Percentiles rank a stretch among this genome's conserved stretches.
phyloP scores from a whole-genome alignment of 2,888 invertebrate species.

The Eupithecia subumbrata region DNA sequence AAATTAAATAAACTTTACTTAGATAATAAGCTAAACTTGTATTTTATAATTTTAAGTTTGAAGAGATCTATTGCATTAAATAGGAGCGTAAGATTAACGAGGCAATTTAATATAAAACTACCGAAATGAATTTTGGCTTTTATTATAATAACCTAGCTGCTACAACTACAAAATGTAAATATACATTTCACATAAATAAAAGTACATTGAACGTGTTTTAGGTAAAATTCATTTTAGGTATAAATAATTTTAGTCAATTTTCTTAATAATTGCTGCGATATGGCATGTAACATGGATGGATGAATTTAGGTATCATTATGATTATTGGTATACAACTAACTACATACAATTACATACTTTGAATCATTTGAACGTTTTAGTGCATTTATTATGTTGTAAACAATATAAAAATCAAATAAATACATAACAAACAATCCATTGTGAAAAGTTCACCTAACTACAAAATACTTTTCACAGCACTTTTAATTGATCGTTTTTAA shows the following conservation, averaged over 20 bases:
- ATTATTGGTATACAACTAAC: conserved; percentile 8
- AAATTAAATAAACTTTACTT: not conserved
- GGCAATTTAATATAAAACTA: conserved; percentile 34
- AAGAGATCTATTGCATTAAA: not conserved
- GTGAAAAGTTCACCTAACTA: conserved; percentile 14
- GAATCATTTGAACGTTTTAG: not conserved
- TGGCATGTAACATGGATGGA: conserved; percentile 31
- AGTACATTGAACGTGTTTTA: conserved; percentile 4
- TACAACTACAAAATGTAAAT: conserved; percentile 30
- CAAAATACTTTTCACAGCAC: conserved; percentile 14
- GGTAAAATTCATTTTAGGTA: conserved; percentile 17
- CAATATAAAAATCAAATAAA: conserved; percentile 5
- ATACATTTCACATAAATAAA: conserved; percentile 22
- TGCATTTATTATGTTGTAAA: conserved; percentile 8
- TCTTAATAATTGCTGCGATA: conserved; percentile 17
- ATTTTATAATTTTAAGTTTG: conserved; percentile 3
- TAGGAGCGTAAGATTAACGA: not conserved
- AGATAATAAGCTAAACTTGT: not conserved
- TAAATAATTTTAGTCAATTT: not conserved
- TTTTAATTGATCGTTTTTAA: conserved; percentile 30
- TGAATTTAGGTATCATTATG: conserved; percentile 2
- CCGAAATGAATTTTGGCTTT: conserved; percentile 36
- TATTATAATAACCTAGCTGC: conserved; percentile 28
- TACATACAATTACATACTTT: not conserved
- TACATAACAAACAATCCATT: conserved; percentile 22